Base-by-base conservation (phyloP, 2,113 vertebrate species). In the Ammodytes marinus region DNA sequence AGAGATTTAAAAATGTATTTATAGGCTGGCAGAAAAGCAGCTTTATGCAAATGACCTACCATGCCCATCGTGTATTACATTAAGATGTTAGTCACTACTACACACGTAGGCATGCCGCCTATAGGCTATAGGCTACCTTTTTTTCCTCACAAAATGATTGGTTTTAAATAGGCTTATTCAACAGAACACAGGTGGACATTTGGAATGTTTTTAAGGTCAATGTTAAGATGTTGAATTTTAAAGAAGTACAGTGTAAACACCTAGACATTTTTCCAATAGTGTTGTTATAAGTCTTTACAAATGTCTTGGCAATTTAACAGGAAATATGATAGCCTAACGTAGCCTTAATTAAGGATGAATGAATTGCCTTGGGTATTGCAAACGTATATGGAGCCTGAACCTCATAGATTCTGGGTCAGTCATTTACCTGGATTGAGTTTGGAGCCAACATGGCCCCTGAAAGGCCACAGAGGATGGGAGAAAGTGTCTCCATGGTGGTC, bases 1-100 rank as follows among this genome's bases (percentile, higher is more conserved):
- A 88, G 82, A 92, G 77, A 90, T 86, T 89, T 85, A 83, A 80
- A 75, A 71, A 85, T 91, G 64, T 83, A 92, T 95, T 94, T 94
- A 93, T 93, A 95, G 91, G 19, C 53, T 63, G 65, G 35, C 52
- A 74, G 86, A 86, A 63, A 83, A 82, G 54, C 71, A 87, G 80
- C 40, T 84, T 84, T 52, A 64, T 66, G 60, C 74, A 79, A 77
- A 78, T 55, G 19, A 69, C 46, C 17, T 59, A 37, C 55, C 17
- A 73, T 64, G 5, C 7, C 46, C 37, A 39, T 3, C 15, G 11
- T 49, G n/a, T 39, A 14, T 39, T 52, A 64, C 9, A 37, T 40
- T 57, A 27, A 4, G 27, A 6, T 49, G 46, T 4, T 49, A 11
- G 15, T 63, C 9, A 46, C 9, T 55, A 27, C 27, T 27, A 27